A percentile compares a stretch with the other conserved stretches of the same genome.
Evolutionary conservation across 2,888 invertebrate species (phyloP).

Genomic region (Brachypterus glaber): DNA sequence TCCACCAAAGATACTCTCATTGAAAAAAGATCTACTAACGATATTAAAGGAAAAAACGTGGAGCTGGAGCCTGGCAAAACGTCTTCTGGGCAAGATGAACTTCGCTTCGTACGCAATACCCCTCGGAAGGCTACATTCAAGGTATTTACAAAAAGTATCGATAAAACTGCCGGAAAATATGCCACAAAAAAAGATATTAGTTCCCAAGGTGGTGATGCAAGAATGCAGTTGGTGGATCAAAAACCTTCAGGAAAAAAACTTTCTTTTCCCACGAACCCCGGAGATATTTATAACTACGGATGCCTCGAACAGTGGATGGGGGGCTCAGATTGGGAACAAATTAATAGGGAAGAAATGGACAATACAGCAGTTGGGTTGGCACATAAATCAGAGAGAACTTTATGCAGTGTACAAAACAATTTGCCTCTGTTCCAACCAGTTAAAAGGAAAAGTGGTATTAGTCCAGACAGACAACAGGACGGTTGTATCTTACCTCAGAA

Average conservation of each 20-base stretch:
- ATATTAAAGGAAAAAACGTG: too few relatives aligned
- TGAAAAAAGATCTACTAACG: too few relatives aligned
- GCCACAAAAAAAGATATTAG: background rate
- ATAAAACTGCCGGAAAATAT: background rate
- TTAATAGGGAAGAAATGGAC: slow-evolving; percentile 11
- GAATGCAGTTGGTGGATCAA: slow-evolving; percentile 17
- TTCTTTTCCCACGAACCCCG: slow-evolving; percentile 11
- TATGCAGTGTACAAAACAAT: slow-evolving; percentile 14
- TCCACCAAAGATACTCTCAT: too few relatives aligned
- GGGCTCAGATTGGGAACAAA: slow-evolving; percentile 11
- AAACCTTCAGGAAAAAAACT: too few relatives aligned
- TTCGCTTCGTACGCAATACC: too few relatives aligned
- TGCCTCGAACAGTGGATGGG: slow-evolving; percentile 19
- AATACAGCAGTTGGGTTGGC: slow-evolving; percentile 13
- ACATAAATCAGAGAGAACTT: slow-evolving; percentile 18
- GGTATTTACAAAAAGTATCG: slow-evolving; percentile 3
- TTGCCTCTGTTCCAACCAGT: background rate
- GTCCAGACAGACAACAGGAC: slow-evolving; percentile 21
- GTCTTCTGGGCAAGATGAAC: too few relatives aligned
- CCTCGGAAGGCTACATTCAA: too few relatives aligned
- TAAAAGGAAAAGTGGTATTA: slow-evolving; percentile 10
- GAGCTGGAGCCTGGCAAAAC: too few relatives aligned
- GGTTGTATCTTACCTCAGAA: slow-evolving; percentile 17
- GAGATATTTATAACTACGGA: slow-evolving; percentile 18
- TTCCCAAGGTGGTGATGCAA: slow-evolving; percentile 6